A percentile compares a stretch with the other conserved stretches of the same genome.
phyloP scores from a whole-genome alignment of 2,888 invertebrate species.

The Plagiodera versicolora region DNA sequence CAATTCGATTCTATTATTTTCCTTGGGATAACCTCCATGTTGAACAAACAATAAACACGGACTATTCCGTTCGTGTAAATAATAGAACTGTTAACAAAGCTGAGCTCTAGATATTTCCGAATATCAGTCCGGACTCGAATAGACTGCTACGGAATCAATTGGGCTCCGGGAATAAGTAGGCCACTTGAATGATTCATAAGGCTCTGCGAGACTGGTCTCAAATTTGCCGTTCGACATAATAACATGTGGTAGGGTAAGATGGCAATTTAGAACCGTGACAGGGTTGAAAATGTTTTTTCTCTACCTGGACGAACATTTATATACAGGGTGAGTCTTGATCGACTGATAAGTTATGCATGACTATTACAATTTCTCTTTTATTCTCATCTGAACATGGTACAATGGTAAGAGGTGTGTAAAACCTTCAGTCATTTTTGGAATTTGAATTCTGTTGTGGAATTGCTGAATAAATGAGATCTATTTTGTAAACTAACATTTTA shows the following conservation, averaged over 20 bases:
- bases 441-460: no score
- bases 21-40: neutral
- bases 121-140: neutral
- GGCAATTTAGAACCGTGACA: slow-evolving; percentile 37
- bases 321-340: no score
- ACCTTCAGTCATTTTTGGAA: no score
- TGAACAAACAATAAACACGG: neutral
- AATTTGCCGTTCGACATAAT: neutral
- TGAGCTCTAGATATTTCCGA: neutral
- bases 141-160: neutral
- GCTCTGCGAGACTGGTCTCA: neutral
- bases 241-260: neutral
- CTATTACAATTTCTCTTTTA: no score
- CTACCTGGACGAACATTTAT: no score
- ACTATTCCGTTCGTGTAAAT: neutral
- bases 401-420: no score
- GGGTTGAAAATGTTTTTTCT: slow-evolving; percentile 36
- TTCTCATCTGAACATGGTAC: no score
- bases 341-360: no score
- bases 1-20: neutral
- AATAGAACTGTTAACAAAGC: neutral
- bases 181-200: neutral
- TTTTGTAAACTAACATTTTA: no score
- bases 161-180: neutral
- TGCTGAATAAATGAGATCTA: no score